Percentiles rank a stretch among this genome's conserved stretches.
These are phyloP conservation scores for Tenualosa thibaudeaui DNA, from an alignment of 2,797 vertebrate genomes.

Conservation along the genomic window DNA sequence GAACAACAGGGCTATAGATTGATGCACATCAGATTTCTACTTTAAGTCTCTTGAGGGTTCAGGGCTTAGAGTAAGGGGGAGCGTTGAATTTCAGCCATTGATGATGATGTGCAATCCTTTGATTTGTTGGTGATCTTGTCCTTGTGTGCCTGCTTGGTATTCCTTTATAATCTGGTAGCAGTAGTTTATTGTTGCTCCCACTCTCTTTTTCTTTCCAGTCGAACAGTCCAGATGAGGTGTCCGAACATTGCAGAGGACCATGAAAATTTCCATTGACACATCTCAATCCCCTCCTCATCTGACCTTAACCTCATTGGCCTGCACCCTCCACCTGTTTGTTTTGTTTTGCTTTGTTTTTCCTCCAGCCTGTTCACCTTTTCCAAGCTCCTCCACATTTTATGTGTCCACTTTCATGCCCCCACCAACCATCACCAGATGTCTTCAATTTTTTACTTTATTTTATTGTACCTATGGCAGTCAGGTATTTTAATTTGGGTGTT, in stretches of 20 bases:
- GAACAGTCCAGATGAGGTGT: conserved; percentile 84
- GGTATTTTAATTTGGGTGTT: neutral
- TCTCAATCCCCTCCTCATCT: neutral
- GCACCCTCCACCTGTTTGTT: neutral
- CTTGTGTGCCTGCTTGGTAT: too few relatives aligned
- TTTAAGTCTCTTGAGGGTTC: too few relatives aligned
- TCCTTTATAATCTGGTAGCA: too few relatives aligned
- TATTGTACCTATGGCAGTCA: neutral
- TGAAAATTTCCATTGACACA: conserved; percentile 41
- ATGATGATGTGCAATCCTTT: too few relatives aligned
- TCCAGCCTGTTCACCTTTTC: conserved; percentile 39
- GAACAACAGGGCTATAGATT: too few relatives aligned
- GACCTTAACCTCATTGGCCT: neutral
- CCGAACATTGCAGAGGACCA: conserved; percentile 43
- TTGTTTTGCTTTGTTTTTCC: conserved; percentile 58
- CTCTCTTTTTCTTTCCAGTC: conserved; percentile 69
- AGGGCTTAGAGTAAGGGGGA: too few relatives aligned
- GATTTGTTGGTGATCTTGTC: too few relatives aligned
- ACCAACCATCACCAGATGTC: conserved; percentile 12
- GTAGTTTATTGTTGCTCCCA: too few relatives aligned
- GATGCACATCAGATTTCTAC: too few relatives aligned
- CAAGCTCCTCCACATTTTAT: conserved; percentile 30
- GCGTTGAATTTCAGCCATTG: too few relatives aligned
- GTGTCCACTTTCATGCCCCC: conserved; percentile 42
- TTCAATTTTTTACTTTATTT: neutral